A percentile compares a stretch with the other conserved stretches of the same genome.
phyloP scores from a whole-genome alignment of 2,888 invertebrate genomes.

The Hyppa rectilinea region DNA sequence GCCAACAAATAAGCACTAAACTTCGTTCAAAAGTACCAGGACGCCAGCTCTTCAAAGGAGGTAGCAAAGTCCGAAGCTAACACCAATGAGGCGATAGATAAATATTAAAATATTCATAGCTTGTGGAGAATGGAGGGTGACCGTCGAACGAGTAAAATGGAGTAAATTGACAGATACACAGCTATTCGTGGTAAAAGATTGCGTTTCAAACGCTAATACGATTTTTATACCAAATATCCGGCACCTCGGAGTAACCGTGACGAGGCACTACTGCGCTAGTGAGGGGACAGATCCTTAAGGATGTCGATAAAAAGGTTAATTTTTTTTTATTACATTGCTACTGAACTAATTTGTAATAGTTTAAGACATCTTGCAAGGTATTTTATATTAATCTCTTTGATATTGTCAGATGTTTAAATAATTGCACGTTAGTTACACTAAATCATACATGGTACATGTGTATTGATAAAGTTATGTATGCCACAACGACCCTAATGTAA shows the following conservation, averaged over 20 bases:
- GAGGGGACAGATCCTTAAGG: constrained; percentile 35
- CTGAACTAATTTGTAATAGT: not conserved
- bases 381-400: not conserved
- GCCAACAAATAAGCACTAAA: constrained; percentile 45
- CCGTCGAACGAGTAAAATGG: constrained; percentile 41
- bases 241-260: constrained; percentile 69
- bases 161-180: constrained; percentile 64
- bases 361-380: not conserved
- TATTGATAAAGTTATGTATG: not conserved
- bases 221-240: constrained; percentile 78
- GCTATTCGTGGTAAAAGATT: constrained; percentile 70
- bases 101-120: constrained; percentile 65
- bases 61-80: constrained; percentile 37
- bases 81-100: constrained; percentile 56
- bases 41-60: constrained; percentile 24
- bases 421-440: no score
- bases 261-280: constrained; percentile 65
- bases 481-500: not conserved
- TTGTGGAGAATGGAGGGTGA: constrained; percentile 42
- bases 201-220: constrained; percentile 73
- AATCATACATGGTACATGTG: no score
- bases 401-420: not conserved
- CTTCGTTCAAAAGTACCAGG: constrained; percentile 43
- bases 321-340: no score
- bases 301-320: no score